Conservation (phyloP, 2,113 vertebrate species). For the Anser brachyrhynchus region DNA sequence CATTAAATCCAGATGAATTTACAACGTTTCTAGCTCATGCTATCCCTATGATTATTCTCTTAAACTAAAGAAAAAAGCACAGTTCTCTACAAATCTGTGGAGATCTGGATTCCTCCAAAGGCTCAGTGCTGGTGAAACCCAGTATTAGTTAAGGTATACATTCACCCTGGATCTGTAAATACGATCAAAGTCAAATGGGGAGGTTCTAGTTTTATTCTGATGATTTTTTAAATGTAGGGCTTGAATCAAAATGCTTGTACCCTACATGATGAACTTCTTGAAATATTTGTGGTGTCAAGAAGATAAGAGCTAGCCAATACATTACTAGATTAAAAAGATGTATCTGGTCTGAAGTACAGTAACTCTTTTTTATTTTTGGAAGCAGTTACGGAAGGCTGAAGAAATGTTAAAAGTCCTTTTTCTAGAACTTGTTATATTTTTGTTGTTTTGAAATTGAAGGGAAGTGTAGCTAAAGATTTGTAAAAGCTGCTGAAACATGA, state of each 20-base stretch:
- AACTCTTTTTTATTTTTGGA: not conserved
- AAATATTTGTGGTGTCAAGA: not conserved
- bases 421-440: not conserved
- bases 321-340: not conserved
- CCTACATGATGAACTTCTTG: not conserved
- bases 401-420: not conserved
- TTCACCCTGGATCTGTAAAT: not conserved
- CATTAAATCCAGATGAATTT: not conserved
- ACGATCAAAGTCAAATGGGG: not conserved
- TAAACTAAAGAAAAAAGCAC: not conserved
- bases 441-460: not conserved
- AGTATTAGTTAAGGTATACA: not conserved
- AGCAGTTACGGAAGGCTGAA: not conserved
- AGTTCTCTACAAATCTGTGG: not conserved
- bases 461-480: not conserved
- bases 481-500: not conserved
- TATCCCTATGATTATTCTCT: not conserved
- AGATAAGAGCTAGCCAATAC: not conserved
- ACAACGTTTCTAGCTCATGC: not conserved
- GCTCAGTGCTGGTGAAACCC: not conserved
- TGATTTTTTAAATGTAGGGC: not conserved
- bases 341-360: not conserved
- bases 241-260: not conserved
- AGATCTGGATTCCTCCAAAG: not conserved
- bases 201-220: not conserved